phyloP scores from a whole-genome alignment of 2,888 invertebrate genomes.

The Drymonia ruficornis region DNA sequence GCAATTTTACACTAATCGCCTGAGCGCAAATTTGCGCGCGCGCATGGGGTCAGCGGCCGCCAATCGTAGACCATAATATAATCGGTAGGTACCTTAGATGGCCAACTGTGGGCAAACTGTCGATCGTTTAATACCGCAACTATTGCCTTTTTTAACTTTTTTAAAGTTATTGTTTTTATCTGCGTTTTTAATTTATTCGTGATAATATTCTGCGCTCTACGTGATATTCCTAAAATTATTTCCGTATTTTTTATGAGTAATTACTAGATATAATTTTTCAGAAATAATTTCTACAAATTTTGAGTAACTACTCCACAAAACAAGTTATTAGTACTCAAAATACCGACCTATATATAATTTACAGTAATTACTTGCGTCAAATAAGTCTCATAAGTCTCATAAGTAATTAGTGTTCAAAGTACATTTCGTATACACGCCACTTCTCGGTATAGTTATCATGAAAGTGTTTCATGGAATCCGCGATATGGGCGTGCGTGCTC shows the following conservation, averaged over 20 bases:
- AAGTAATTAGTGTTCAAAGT: too few relatives aligned
- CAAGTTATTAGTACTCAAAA: not conserved
- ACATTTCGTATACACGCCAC: not conserved
- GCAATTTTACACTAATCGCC: slow-evolving; percentile 21
- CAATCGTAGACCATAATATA: slow-evolving; percentile 39
- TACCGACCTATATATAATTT: not conserved
- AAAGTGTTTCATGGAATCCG: slow-evolving; percentile 2
- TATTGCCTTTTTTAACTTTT: too few relatives aligned
- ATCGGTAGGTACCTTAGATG: slow-evolving; percentile 38
- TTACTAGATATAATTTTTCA: not conserved
- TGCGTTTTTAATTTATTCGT: too few relatives aligned
- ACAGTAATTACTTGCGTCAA: not conserved
- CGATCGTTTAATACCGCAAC: too few relatives aligned
- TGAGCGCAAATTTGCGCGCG: slow-evolving; percentile 16
- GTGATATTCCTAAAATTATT: too few relatives aligned
- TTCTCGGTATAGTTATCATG: slow-evolving; percentile 3
- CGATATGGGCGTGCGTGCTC: not conserved
- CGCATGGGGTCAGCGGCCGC: slow-evolving; percentile 31
- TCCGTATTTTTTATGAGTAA: not conserved
- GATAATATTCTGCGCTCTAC: too few relatives aligned
- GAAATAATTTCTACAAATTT: too few relatives aligned
- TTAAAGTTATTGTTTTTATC: too few relatives aligned
- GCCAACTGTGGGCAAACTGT: slow-evolving; percentile 31
- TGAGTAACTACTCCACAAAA: too few relatives aligned
- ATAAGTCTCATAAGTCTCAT: not conserved